Evolutionary conservation across 1,140 invertebrate genomes (phyloP), one percentile per base, ranked within the genome.

Genomic region (Panonychus citri): DNA sequence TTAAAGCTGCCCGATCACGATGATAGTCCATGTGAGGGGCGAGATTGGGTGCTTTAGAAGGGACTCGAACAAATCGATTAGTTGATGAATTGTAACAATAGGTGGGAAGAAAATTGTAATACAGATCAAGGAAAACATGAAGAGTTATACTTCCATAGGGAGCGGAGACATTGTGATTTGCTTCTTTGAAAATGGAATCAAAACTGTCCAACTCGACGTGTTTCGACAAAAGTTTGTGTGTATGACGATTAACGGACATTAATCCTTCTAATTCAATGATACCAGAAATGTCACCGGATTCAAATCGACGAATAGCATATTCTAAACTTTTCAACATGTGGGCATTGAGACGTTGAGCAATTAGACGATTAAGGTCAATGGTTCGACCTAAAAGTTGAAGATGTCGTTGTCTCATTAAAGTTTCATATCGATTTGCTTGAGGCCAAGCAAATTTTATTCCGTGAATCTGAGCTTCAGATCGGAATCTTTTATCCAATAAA

Each of bases 1-100:
- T 34, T 34, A 34, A 8, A 21, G 54, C 27, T 25, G 52, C 17
- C 25, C 34, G 34, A 21, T 56, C 42, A 34, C 37, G 34, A 24
- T 54, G n/a, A 34, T 53, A 42, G 28, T 59, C 57, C 19, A 53
- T 24, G 40, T 61, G 55, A 30, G 42, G 59, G 17, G 34, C 56
- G 12, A 61, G 43, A 42, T 59, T 59, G 0, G 60, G 54, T 3
- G 58, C 58, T 21, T 30, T 21, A 3, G 54, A 27, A 27, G 60
- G 60, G 19, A 59, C 60, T 24, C 46, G 54, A 25, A 67, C 64
- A 59, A 66, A 93, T 81, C 90, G 78, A 71, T 89, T 91, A 3
- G 93, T 98, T 12, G 91, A 87, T 59, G 89, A 89, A 72, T 98
- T 98, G 69, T 94, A 99, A 68, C 91, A 96, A 69, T 95, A 98